Evolutionary conservation across 1,140 invertebrate genomes (phyloP), one percentile per base, ranked within the genome.

Genomic region (Melanaphis sacchari): DNA sequence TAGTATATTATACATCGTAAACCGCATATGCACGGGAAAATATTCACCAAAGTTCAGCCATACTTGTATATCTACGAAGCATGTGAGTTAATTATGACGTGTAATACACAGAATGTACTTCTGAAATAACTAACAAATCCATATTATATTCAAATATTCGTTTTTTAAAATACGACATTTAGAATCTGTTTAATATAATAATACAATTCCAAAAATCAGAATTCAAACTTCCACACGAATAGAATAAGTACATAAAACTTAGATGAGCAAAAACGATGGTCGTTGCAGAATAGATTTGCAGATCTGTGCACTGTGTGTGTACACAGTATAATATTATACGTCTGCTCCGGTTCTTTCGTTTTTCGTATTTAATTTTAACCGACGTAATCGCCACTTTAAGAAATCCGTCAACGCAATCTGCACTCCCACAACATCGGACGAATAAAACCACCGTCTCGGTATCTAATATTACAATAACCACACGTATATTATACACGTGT

Each of bases 361-460:
- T 31, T 41, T 43, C 40, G 41, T 54, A 40, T 90, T 90, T 59
- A 90, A 90, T 90, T 90, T 90, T 59, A 59, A 90, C 52, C 88
- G 31, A 46, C 85, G 41, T 49, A 40, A 26, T 59, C n/a, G 8
- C 7, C n/a, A n/a, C 46, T 52, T 88, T 88, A 88, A 89, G 46
- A 89, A 49, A 52, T 89, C 46, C 87, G 87, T 89, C 87, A 52
- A 89, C 87, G n/a, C 87, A 46, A 76, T 52, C 87, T 49, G 46
- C 18, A n/a, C 36, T 22, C 31, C 46, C 36, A 36, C 46, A 40
- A 22, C 87, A 21, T 38, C 46, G 9, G 24, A 40, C 87, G 40
- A 89, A 89, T 49, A 52, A 89, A 89, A 52, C 18, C 43, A 36
- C 31, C 43, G 4, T 46, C 38, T 40, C 82, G 24, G 24, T 40